Evolutionary conservation across 2,888 invertebrate genomes (phyloP).

Genomic region (Isoperla grammatica): DNA sequence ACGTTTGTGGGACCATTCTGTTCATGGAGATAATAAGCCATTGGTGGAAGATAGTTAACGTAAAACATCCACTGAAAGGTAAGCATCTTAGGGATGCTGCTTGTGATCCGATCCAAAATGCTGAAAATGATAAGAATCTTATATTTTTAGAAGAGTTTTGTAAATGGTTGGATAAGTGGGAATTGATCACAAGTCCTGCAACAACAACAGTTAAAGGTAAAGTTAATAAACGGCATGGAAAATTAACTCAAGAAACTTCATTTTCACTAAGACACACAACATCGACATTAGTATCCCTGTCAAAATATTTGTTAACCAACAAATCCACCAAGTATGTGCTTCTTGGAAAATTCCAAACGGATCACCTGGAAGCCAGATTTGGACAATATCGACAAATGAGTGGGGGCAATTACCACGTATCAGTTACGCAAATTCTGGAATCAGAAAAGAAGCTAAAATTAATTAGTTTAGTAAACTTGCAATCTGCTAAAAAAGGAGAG

Average conservation of each 20-base stretch:
- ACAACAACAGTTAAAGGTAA: background rate
- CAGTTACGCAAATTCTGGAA: conserved; percentile 21
- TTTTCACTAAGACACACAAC: background rate
- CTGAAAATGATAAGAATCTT: background rate
- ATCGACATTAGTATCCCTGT: background rate
- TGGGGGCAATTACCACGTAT: conserved; percentile 27
- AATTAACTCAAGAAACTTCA: background rate
- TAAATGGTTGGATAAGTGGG: background rate
- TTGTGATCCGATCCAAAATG: background rate
- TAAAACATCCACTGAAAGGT: no score
- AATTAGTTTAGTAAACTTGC: background rate
- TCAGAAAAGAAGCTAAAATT: conserved; percentile 25
- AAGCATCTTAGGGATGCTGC: background rate
- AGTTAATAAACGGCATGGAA: background rate
- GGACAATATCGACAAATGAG: conserved; percentile 29
- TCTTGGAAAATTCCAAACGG: conserved; percentile 31
- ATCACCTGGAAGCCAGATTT: conserved; percentile 29
- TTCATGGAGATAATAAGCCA: background rate
- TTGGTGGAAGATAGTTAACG: no score
- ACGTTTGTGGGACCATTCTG: background rate
- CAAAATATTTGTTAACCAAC: background rate
- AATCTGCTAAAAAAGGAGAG: background rate
- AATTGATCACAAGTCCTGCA: background rate
- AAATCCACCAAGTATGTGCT: conserved; percentile 23
- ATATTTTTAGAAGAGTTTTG: background rate